A percentile compares a stretch with the other conserved stretches of the same genome.
phyloP scores from a whole-genome alignment of 2,113 vertebrate species.

The Azemiops feae region DNA sequence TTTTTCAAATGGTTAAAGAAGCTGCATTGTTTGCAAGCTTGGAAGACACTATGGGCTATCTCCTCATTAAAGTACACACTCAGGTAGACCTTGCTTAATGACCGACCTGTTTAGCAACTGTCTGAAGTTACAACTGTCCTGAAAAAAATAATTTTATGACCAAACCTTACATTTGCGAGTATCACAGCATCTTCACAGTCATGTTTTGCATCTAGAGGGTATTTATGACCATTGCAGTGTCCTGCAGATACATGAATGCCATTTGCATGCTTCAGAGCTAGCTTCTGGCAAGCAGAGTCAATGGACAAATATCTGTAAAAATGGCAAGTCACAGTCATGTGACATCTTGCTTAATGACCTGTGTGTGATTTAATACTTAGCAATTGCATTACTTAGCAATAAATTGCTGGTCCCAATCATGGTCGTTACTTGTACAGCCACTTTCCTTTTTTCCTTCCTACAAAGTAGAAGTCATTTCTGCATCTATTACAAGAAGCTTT shows the following conservation, averaged over 20 bases:
- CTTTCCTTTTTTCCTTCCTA: neutral
- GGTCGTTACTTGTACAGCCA: neutral
- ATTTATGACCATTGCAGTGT: neutral
- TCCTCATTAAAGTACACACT: neutral
- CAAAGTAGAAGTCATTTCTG: constrained; percentile 19
- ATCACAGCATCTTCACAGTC: neutral
- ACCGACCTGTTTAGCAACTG: neutral
- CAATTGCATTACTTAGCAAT: neutral
- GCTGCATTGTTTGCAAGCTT: neutral
- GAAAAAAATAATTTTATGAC: neutral
- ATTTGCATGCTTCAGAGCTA: neutral
- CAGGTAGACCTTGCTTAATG: neutral
- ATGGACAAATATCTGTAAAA: neutral
- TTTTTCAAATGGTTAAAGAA: neutral
- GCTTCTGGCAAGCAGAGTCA: neutral
- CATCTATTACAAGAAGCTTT: neutral
- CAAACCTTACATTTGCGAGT: neutral
- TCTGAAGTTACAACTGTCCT: neutral
- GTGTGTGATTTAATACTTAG: neutral
- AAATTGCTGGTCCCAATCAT: neutral
- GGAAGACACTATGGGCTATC: neutral
- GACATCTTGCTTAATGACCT: neutral
- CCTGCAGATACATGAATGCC: neutral
- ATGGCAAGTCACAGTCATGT: neutral
- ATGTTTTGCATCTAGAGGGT: neutral